A percentile compares a stretch with the other conserved stretches of the same genome.
phyloP scores from a whole-genome alignment of 2,797 vertebrate genomes.

The Momotus momota region DNA sequence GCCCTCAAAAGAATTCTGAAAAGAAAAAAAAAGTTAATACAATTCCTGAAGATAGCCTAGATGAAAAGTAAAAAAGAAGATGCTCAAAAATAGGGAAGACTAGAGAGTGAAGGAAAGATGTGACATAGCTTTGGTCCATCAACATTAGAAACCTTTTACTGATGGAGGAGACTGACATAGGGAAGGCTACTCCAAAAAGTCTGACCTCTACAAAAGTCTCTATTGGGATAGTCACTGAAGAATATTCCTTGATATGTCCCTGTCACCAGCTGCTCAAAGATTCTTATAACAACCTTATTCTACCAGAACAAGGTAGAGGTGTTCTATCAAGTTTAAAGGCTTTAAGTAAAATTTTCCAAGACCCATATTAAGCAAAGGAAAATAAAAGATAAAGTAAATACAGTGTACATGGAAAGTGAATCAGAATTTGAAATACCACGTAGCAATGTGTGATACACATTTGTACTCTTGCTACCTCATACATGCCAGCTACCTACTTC shows the following conservation, averaged over 20 bases:
- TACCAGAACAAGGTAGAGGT: not conserved
- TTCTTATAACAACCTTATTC: not conserved
- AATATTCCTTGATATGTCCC: not conserved
- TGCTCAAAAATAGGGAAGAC: not conserved
- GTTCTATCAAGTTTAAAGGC: not conserved
- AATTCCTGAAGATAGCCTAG: not conserved
- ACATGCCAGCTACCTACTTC: not conserved
- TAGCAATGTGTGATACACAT: not conserved
- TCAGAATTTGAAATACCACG: not conserved
- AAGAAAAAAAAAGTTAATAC: not conserved
- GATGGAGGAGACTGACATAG: not conserved
- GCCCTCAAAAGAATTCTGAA: not conserved
- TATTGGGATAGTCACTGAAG: not conserved
- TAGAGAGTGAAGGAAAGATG: not conserved
- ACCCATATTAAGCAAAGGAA: too few relatives aligned
- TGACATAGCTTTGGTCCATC: not conserved
- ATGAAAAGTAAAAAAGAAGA: not conserved
- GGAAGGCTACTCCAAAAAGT: not conserved
- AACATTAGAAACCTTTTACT: not conserved
- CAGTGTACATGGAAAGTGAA: not conserved
- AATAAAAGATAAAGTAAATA: not conserved
- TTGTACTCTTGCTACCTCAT: not conserved
- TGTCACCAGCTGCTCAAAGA: not conserved
- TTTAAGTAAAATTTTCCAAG: not conserved
- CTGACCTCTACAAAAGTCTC: not conserved